Conservation (phyloP, 2,113 vertebrate genomes). For the Acinonyx jubatus region DNA sequence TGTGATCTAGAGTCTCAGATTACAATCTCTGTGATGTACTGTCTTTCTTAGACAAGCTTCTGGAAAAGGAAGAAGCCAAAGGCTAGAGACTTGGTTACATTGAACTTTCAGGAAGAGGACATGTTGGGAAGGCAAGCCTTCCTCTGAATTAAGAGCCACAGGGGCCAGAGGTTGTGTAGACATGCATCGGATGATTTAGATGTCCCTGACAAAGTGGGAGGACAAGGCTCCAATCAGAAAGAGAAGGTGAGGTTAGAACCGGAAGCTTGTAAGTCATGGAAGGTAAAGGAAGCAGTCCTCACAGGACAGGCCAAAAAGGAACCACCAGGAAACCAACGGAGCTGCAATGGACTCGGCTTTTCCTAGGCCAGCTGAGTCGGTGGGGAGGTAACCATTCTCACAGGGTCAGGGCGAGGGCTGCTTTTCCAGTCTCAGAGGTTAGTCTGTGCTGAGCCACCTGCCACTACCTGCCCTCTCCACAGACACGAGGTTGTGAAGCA, state of each 20-base stretch:
- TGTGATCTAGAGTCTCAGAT: neutral
- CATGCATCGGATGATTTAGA: neutral
- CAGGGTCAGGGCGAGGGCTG: neutral
- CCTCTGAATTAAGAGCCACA: neutral
- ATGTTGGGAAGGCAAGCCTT: neutral
- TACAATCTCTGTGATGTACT: neutral
- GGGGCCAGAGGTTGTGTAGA: neutral
- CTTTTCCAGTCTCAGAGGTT: neutral
- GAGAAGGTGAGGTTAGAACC: neutral
- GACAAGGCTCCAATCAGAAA: neutral
- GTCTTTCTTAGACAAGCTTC: neutral
- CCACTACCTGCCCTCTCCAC: accelerated
- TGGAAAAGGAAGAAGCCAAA: neutral
- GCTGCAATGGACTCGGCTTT: neutral
- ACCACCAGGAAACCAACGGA: neutral
- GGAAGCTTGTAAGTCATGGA: neutral
- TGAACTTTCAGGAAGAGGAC: neutral
- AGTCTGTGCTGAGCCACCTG: neutral
- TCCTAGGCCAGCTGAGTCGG: neutral
- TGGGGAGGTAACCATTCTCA: neutral
- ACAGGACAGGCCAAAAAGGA: neutral
- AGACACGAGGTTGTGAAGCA: neutral
- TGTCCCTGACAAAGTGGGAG: neutral
- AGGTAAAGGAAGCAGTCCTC: neutral
- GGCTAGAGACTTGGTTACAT: neutral